Evolutionary conservation across 2,113 vertebrate species (phyloP), one percentile per base, ranked within the genome.

Genomic region (Conger conger): DNA sequence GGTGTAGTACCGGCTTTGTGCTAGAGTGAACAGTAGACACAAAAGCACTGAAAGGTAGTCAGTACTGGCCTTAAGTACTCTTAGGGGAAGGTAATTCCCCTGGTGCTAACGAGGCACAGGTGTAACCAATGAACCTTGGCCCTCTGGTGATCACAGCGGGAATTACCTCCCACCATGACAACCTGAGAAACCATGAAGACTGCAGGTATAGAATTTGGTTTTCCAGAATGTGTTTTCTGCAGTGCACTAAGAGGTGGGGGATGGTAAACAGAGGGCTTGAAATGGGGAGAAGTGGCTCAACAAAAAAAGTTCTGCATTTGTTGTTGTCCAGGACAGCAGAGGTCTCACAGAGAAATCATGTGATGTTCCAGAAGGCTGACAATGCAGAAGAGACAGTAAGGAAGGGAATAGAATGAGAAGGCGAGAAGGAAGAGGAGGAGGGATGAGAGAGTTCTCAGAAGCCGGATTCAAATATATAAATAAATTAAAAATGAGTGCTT

Each of bases 271-370:
- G 57, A 63, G 2, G 57, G 78, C 40, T 7, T 40, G 78, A 45
- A 4, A 15, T 15, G 35, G 33, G 76, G 36, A 11, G 38, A 27
- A 38, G 1, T n/a, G 37, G 27, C 27, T 45, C 1, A 80, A 27
- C n/a, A 50, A 80, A 42, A 42, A 23, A 80, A 81, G 35, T 57
- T 16, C 3, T 42, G 11, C 45, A 50, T 50, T 63, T 27, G 11
- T 63, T 23, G 27, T 1, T 27, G 57, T 63, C 57, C 23, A 85
- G 87, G 45, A 85, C 78, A 45, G 53, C 79, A 76, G 60, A 79
- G 81, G 15, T 88, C 87, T 87, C 86, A 38, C 40, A 15, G 60
- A 35, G 76, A 87, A 86, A 82, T 85, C 85, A 20, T 84, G 50
- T 86, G 76, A 87, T 89, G 81, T 85, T 86, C 86, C 53, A 83